Conservation (phyloP, 37 sponge, comb jelly and placozoan species). For the Mnemiopsis leidyi region DNA sequence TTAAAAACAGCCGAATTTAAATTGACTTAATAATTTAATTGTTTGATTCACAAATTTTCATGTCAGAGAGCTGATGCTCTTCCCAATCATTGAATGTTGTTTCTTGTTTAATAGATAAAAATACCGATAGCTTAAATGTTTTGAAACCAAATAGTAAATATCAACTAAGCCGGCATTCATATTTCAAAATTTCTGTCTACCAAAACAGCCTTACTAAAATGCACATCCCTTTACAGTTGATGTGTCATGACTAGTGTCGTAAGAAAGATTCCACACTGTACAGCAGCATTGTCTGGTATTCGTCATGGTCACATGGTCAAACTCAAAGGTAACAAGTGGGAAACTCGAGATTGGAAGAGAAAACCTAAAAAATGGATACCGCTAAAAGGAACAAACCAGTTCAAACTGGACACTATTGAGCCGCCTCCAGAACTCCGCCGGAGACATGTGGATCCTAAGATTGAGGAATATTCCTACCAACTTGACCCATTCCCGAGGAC, state of each 20-base stretch:
- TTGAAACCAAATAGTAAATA: too few relatives aligned
- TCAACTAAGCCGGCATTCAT: too few relatives aligned
- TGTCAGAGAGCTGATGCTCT: too few relatives aligned
- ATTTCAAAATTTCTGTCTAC: too few relatives aligned
- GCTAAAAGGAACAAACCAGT: background rate
- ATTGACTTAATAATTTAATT: background rate
- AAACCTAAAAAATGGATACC: background rate
- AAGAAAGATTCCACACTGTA: background rate
- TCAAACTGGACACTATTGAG: background rate
- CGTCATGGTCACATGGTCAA: slow-evolving; percentile 52
- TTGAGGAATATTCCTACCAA: background rate
- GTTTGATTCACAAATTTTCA: too few relatives aligned
- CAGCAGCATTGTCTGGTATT: background rate
- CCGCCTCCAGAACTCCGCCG: background rate
- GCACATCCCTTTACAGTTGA: too few relatives aligned
- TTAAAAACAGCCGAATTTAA: background rate
- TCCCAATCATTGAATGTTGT: too few relatives aligned
- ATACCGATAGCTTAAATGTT: too few relatives aligned
- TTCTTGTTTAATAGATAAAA: too few relatives aligned
- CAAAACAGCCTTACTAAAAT: too few relatives aligned
- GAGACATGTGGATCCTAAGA: background rate
- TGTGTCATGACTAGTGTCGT: background rate
- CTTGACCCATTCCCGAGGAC: background rate
- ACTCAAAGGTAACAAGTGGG: background rate
- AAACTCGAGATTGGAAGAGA: background rate